These are phyloP conservation scores for Lasioglossum lativentre DNA, from an alignment of 2,888 invertebrate species.

Conservation along the genomic window DNA sequence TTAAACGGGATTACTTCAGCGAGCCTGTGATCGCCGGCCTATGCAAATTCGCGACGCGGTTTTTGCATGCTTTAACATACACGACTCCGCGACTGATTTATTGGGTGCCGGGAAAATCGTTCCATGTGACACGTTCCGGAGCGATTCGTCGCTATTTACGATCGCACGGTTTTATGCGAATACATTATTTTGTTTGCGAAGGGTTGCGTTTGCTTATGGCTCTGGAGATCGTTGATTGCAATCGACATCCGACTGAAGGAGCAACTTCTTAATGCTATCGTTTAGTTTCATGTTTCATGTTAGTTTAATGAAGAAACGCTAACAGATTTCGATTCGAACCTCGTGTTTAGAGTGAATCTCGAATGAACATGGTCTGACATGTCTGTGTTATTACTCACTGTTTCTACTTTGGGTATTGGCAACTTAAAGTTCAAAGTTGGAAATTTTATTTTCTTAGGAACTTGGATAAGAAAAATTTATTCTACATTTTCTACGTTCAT, in stretches of 20 bases:
- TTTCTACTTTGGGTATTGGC: neutral
- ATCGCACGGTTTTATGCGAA: neutral
- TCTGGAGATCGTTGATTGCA: neutral
- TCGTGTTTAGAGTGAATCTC: no score
- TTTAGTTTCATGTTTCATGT: no score
- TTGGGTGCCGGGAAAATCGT: neutral
- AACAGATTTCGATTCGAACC: no score
- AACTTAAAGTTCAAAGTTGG: no score
- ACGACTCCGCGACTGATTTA: neutral
- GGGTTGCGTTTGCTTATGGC: no score
- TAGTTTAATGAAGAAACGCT: no score
- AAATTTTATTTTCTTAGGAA: no score
- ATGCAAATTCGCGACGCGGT: neutral
- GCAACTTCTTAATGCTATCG: neutral
- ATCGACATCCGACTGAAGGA: neutral
- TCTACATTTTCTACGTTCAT: no score
- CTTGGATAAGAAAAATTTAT: no score
- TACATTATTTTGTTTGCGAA: no score
- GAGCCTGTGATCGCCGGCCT: conserved; percentile 9
- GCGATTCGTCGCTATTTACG: neutral
- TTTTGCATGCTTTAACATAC: neutral
- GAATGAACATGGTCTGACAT: no score
- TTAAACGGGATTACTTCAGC: conserved; percentile 41
- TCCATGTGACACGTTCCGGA: neutral
- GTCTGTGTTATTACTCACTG: neutral